These are phyloP conservation scores for Hylaeus volcanicus DNA, from an alignment of 1,140 invertebrate species.

Conservation along the genomic window DNA sequence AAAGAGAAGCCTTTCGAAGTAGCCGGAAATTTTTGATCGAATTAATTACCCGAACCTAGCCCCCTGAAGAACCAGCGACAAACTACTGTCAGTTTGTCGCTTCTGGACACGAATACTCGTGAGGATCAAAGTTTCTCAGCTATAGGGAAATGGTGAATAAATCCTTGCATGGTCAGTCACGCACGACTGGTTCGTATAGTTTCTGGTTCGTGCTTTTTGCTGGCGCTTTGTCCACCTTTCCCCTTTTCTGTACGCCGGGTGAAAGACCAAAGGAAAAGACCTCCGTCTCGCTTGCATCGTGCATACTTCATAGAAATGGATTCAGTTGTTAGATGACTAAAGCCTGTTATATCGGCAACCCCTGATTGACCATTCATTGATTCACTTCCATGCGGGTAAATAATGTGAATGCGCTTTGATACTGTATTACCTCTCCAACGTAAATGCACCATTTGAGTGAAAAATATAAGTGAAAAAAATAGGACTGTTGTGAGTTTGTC, in stretches of 20 bases:
- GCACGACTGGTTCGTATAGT: conserved; percentile 11
- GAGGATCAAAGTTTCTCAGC: conserved; percentile 9
- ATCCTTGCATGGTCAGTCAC: conserved; percentile 39
- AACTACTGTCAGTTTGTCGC: background rate
- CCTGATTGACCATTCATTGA: background rate
- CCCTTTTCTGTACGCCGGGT: background rate
- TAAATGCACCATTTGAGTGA: background rate
- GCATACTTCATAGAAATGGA: conserved; percentile 19
- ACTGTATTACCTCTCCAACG: background rate
- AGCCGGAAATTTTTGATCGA: conserved; percentile 29
- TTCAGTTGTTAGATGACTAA: no score
- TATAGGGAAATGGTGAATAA: conserved; percentile 28
- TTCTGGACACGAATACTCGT: no score
- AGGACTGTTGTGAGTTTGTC: no score
- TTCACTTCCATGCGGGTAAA: background rate
- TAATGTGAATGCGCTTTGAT: background rate
- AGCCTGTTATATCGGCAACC: background rate
- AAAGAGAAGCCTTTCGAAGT: background rate
- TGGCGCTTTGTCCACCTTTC: conserved; percentile 7
- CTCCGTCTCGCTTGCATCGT: background rate
- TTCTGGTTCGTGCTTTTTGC: conserved; percentile 38
- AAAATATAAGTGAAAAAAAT: no score
- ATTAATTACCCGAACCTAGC: conserved; percentile 26
- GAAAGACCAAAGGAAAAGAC: conserved; percentile 26
- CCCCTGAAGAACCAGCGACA: no score